Evolutionary conservation across 2,888 invertebrate genomes (phyloP).

Genomic region (Petrolisthes manimaculis): DNA sequence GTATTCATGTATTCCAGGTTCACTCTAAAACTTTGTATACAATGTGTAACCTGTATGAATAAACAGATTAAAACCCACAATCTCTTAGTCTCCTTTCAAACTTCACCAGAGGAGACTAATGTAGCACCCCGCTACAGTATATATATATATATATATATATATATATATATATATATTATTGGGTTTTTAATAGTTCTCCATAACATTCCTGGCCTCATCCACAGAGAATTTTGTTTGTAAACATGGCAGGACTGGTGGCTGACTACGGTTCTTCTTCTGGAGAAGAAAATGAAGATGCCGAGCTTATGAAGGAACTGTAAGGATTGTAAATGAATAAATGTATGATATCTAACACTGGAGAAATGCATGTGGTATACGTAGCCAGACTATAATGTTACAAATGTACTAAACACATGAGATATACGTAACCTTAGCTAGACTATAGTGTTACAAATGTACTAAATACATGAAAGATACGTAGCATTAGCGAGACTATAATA

Average conservation of each 20-base stretch:
- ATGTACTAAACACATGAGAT: neutral
- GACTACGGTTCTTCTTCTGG: conserved; percentile 53
- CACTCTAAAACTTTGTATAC: too few species aligned
- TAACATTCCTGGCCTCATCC: neutral
- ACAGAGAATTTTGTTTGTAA: neutral
- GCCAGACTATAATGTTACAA: neutral
- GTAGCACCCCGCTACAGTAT: too few species aligned
- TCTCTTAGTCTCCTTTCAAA: too few species aligned
- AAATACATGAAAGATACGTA: neutral
- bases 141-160: too few species aligned
- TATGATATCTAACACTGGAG: neutral
- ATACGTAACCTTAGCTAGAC: neutral
- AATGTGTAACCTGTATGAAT: too few species aligned
- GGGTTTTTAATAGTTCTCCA: too few species aligned
- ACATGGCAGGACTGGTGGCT: conserved; percentile 52
- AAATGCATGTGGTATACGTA: neutral
- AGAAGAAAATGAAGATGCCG: conserved; percentile 34
- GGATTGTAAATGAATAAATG: neutral
- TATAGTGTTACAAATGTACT: neutral
- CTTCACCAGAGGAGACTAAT: too few species aligned
- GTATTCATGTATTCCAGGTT: too few species aligned
- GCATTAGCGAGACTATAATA: neutral
- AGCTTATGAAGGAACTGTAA: conserved; percentile 46
- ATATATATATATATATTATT: too few species aligned
- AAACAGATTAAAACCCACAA: too few species aligned